A percentile compares a stretch with the other conserved stretches of the same genome.
Conservation (phyloP, 53 echinoderm and acorn worm genomes). For the Holothuria leucospilota region DNA sequence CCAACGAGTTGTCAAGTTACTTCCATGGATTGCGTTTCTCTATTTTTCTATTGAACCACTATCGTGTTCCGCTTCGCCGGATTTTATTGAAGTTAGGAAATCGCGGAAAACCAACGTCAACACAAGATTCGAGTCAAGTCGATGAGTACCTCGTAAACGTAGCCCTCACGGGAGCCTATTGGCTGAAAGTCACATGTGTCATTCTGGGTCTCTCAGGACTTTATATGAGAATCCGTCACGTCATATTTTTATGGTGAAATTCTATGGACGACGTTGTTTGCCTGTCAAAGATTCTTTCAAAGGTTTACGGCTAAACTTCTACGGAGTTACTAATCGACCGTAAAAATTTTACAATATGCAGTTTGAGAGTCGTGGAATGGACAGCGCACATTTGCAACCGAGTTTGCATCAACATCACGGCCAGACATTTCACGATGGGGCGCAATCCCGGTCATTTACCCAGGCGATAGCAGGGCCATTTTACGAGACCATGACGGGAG, state of each 20-base stretch:
- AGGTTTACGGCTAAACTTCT: conserved; percentile 51
- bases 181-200: conserved; percentile 49
- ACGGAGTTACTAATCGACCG: conserved; percentile 57
- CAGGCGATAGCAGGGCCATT: conserved; percentile 60
- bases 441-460: conserved; percentile 57
- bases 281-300: conserved; percentile 44
- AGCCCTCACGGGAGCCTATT: conserved; percentile 49
- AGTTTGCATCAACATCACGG: conserved; percentile 53
- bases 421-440: conserved; percentile 48
- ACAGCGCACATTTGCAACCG: conserved; percentile 42
- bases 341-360: conserved; percentile 41
- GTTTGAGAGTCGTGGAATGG: conserved; percentile 50
- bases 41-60: neutral
- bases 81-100: conserved; percentile 35
- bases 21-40: too few species aligned
- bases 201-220: conserved; percentile 26
- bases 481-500: conserved; percentile 66
- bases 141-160: conserved; percentile 35
- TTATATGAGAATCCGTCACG: conserved; percentile 46
- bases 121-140: too few species aligned
- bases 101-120: conserved; percentile 20
- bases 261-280: conserved; percentile 47
- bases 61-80: conserved; percentile 34
- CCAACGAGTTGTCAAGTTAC: too few species aligned
- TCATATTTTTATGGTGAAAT: conserved; percentile 55